Base-by-base conservation (phyloP, 35 echinoderm and acorn worm genomes). In the Diadema setosum region DNA sequence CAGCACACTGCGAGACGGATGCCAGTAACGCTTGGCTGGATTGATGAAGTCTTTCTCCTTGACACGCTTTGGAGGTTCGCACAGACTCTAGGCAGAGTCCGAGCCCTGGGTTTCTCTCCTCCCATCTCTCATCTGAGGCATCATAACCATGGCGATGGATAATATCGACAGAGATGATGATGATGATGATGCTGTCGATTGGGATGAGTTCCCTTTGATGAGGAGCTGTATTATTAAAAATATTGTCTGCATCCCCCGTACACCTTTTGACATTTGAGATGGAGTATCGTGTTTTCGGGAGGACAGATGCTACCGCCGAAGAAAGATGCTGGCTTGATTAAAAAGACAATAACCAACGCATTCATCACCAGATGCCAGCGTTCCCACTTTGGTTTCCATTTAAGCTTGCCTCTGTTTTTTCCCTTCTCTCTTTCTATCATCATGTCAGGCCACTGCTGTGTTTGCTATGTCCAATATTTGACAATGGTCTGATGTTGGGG, bases 171-270 rank as follows among this genome's bases (percentile, higher is more conserved):
- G 44, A 41, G 73, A 73, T 73, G 67, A 73, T 73, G 67, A 78
- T 78, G 73, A 78, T 78, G 35, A 44, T 78, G 73, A 35, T 78
- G 73, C 33, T 41, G 73, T 42, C 73, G 73, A 78, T 78, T 24
- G 39, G 73, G 73, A 78, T 78, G 73, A 78, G 27, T 78, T 78
- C 34, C 40, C 44, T 78, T 78, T 78, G 73, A 78, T 41, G 73
- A 44, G 37, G 63, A 33, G 63, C 63, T 6, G 30, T 26, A 33
- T 67, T 33, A 33, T 67, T 33, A 67, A 60, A 60, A 67, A 67
- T 33, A 14, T 67, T 67, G 63, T 34, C 18, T 26, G 27, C 30
- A 33, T 34, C 63, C 37, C 25, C 30, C 30, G 37, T 67, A 55
- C 21, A 67, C 37, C 63, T 67, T 67, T 26, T 67, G 63, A 67